These are phyloP conservation scores for Tupaia chinensis DNA, from an alignment of 2,113 vertebrate genomes.

Conservation along the genomic window DNA sequence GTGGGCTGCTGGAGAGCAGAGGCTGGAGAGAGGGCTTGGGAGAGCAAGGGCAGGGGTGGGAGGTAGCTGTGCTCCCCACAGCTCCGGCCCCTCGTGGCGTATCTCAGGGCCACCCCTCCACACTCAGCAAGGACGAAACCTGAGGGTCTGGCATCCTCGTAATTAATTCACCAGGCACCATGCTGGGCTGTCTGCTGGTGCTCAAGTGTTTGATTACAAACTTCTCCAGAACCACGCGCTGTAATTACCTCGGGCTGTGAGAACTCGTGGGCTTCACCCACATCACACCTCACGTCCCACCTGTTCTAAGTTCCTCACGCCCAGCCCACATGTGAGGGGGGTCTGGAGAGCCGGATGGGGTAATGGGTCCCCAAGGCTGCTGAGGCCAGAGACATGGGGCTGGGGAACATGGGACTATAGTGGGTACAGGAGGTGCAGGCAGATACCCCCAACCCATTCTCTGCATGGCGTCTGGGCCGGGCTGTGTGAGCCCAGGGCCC, in stretches of 20 bases:
- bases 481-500: background rate
- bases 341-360: background rate
- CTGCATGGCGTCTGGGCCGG: background rate
- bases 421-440: too few relatives aligned
- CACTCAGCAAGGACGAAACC: slow-evolving; percentile 91
- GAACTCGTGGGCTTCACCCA: slow-evolving; percentile 89
- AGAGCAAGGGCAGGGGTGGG: background rate
- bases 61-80: background rate
- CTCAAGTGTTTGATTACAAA: slow-evolving; percentile 98
- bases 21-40: background rate
- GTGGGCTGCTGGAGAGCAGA: background rate
- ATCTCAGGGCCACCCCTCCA: background rate
- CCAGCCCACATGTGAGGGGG: background rate
- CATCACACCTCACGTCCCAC: rapidly evolving
- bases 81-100: too few relatives aligned
- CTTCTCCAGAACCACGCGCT: slow-evolving; percentile 95
- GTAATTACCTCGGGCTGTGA: slow-evolving; percentile 95
- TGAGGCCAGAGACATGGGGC: background rate
- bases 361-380: background rate
- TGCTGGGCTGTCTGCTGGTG: slow-evolving; percentile 94
- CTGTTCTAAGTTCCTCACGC: background rate
- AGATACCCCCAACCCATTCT: background rate
- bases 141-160: slow-evolving; percentile 94
- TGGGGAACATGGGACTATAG: background rate
- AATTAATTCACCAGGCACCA: slow-evolving; percentile 95